Base-by-base conservation (phyloP, 2,797 vertebrate genomes). In the Xiphophorus birchmanni region DNA sequence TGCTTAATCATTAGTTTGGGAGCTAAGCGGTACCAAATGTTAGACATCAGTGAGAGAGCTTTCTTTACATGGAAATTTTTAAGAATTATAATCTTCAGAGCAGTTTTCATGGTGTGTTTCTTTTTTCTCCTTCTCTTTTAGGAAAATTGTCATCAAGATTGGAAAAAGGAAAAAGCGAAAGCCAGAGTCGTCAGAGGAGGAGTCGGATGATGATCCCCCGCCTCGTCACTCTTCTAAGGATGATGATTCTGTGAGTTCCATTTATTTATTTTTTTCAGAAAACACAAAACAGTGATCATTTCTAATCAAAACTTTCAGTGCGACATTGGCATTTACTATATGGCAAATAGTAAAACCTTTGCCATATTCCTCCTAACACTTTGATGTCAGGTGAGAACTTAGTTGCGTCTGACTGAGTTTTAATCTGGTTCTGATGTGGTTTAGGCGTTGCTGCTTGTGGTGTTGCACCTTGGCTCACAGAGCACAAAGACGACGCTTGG, bases 101-200 rank as follows among this genome's bases (percentile, higher is more conserved):
- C 42, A 63, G 48, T 47, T 81, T 81, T 54, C 0, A 67, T 9
- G n/a, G n/a, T 10, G 63, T 58, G 6, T 26, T 82, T 54, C 13
- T 5, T 86, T 29, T 86, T 80, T 74, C 76, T 76, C 15, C 0
- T 48, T 42, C 13, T 83, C 63, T 48, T 40, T 87, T 65, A 99
- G 98, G 82, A 99, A 99, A 95, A 97, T 99, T 74, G 98, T 99
- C 84, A 99, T 99, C 92, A 99, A 99, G 74, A 95, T 99, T 90
- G 97, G 98, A 89, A 98, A 98, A 95, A 99, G 98, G 94, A 99
- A 99, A 91, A 99, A 98, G 86, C 96, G 97, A 89, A 99, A 98
- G 95, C 97, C 96, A 0, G 97, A 97, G 73, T 99, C 98, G 88
- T 99, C 99, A 52, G 98, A 98, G 91, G 97, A 98, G 35, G 92